Conservation (phyloP, 1,140 invertebrate species). For the Pseudomyrmex gracilis region DNA sequence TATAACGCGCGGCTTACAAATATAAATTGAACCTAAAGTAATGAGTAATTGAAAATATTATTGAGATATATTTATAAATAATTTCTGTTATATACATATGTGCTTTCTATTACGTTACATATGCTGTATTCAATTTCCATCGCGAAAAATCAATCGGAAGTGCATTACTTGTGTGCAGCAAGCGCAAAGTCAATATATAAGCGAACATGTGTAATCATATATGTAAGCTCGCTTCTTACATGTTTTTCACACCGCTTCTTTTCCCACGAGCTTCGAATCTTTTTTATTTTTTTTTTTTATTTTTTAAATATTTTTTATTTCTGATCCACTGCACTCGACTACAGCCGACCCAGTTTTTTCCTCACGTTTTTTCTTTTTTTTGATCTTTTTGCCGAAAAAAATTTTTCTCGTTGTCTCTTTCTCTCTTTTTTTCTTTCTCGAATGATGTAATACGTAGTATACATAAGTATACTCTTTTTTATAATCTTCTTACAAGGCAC, state of each 20-base stretch:
- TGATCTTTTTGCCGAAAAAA: conserved; percentile 10
- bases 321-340: conserved; percentile 39
- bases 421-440: conserved; percentile 46
- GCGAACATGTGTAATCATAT: background rate
- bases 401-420: conserved; percentile 47
- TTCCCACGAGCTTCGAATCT: conserved; percentile 1
- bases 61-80: too few relatives aligned
- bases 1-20: too few relatives aligned
- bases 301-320: conserved; percentile 37
- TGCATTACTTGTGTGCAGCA: conserved; percentile 14
- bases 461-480: background rate
- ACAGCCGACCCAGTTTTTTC: background rate
- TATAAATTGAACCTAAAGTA: too few relatives aligned
- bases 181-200: conserved; percentile 29
- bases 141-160: background rate
- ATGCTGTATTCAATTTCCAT: background rate
- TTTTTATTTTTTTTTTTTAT: too few relatives aligned
- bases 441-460: conserved; percentile 5
- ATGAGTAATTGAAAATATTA: too few relatives aligned
- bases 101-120: background rate
- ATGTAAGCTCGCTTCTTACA: conserved; percentile 1
- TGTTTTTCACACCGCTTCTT: conserved; percentile 27
- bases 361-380: conserved; percentile 3
- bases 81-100: too few relatives aligned
- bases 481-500: conserved; percentile 21